Percentiles rank a stretch among this genome's conserved stretches.
phyloP scores from a whole-genome alignment of 2,797 vertebrate genomes.

The Lagothrix lagotricha region DNA sequence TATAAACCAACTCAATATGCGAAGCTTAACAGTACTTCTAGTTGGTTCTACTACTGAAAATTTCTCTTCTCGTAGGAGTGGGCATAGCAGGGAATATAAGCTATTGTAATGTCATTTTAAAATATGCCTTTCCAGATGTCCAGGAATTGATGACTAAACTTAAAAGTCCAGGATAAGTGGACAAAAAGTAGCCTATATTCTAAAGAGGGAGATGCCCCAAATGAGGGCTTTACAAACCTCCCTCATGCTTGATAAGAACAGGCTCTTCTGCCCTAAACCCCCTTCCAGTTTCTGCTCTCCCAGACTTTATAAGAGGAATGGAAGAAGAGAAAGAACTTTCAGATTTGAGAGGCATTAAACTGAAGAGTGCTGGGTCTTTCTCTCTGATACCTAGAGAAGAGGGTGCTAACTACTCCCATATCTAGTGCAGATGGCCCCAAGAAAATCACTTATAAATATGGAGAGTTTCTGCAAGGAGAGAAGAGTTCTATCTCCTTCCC shows the following conservation, averaged over 20 bases:
- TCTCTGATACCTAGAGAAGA: neutral
- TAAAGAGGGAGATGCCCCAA: neutral
- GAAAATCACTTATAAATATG: neutral
- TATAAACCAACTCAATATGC: neutral
- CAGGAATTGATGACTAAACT: neutral
- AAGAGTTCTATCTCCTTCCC: neutral
- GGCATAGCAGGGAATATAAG: neutral
- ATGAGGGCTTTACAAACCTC: rapidly evolving
- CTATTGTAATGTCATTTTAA: neutral
- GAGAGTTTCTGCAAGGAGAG: neutral
- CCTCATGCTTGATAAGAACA: neutral
- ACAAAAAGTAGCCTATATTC: too few species aligned
- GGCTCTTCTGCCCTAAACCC: neutral
- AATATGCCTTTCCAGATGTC: neutral
- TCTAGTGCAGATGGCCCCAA: rapidly evolving
- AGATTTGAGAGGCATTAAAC: neutral
- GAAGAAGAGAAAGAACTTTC: neutral
- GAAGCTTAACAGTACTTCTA: neutral
- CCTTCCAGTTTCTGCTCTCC: rapidly evolving
- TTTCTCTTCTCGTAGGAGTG: neutral
- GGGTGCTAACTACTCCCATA: rapidly evolving
- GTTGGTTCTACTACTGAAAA: neutral
- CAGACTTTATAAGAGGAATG: neutral
- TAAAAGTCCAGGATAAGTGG: neutral
- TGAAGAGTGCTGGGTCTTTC: neutral